These are phyloP conservation scores for Chironomus striatipennis DNA, from an alignment of 1,140 invertebrate species.

Conservation along the genomic window DNA sequence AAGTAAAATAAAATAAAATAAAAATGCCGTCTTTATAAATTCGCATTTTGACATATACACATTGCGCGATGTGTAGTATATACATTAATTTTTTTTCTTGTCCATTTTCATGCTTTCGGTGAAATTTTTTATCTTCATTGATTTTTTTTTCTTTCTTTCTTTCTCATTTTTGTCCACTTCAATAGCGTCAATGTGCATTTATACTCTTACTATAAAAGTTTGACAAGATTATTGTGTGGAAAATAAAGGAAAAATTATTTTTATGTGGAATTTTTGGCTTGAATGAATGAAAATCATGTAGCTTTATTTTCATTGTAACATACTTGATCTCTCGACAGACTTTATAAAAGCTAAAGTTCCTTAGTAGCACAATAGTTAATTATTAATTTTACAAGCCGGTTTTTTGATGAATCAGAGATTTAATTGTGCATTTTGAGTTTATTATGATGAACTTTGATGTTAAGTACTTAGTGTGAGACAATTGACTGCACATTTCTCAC, in stretches of 20 bases:
- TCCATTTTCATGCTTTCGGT: conserved; percentile 14
- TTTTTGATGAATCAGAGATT: too few species aligned
- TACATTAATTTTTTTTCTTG: not conserved
- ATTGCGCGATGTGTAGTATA: not conserved
- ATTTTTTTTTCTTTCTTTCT: too few species aligned
- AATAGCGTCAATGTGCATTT: not conserved
- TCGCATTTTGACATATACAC: conserved; percentile 12
- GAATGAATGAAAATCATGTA: not conserved
- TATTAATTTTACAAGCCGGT: too few species aligned
- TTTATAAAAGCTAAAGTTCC: too few species aligned
- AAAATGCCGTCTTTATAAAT: conserved; percentile 12
- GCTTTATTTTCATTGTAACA: not conserved
- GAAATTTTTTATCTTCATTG: conserved; percentile 17
- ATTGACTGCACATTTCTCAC: too few species aligned
- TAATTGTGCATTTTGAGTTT: too few species aligned
- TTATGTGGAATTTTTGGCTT: not conserved
- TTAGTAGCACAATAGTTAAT: too few species aligned
- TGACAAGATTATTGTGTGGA: not conserved
- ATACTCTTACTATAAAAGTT: not conserved
- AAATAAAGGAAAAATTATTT: not conserved
- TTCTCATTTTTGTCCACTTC: not conserved
- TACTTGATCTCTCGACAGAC: not conserved
- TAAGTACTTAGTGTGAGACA: too few species aligned
- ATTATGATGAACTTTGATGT: too few species aligned
- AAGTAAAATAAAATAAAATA: conserved; percentile 19